Evolutionary conservation across 2,888 invertebrate species (phyloP), one percentile per base, ranked within the genome.

Genomic region (Mermis nigrescens): DNA sequence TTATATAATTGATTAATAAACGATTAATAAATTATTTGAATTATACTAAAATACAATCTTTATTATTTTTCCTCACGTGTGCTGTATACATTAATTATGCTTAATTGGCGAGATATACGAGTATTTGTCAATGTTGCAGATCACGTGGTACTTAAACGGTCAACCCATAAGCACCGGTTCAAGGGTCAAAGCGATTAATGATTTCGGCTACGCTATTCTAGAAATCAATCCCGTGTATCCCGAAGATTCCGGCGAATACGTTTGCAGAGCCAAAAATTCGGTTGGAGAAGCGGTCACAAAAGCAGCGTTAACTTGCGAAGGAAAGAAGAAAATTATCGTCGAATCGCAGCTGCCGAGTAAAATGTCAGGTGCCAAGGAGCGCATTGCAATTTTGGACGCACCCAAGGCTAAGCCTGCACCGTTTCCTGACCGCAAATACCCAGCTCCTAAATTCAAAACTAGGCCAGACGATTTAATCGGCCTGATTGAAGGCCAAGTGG

Each of bases 201-300:
- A 95, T 73, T 94, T 95, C 76, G 94, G 95, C 58, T 92, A 89
- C 73, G 92, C 94, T 3, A 91, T 94, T 66, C 79, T 98, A 63
- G 95, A 95, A 78, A 84, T 95, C 59, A 83, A 86, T 54, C 91
- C 90, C 63, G 87, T 91, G 61, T 89, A 90, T 69, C 86, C 86
- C 73, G 81, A 90, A 59, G 95, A 95, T 73, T 84, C 64, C 29
- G 70, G 70, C 55, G 69, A 68, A 54, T 67, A 66, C 64, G 63
- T 64, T 31, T 66, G 66, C 60, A 62, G 66, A 31, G 68, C 68
- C 12, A 61, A 63, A 46, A 68, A 68, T 61, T n/a, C 60, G 1
- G 22, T 61, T 27, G 71, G 71, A 27, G 84, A 85, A 31, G 87
- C 88, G 22, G 87, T 85, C 12, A 91, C 91, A 7, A 83, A 83